phyloP scores from a whole-genome alignment of 2,797 vertebrate species.

The Tadarida brasiliensis region DNA sequence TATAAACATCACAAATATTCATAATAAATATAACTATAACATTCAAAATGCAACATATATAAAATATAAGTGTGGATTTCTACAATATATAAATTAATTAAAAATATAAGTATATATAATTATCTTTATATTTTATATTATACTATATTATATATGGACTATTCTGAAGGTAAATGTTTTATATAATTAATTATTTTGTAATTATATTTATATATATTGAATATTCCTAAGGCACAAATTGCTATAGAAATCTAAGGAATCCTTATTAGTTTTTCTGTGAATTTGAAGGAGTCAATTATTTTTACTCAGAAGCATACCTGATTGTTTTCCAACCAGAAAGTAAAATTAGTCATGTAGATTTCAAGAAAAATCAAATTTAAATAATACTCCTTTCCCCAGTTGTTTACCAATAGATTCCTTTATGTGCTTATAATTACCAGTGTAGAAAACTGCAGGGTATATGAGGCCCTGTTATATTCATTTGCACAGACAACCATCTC shows the following conservation, averaged over 20 bases:
- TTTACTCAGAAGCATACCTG: not conserved
- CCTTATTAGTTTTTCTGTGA: not conserved
- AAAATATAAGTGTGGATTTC: not conserved
- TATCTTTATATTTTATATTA: not conserved
- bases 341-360: not conserved
- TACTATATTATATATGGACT: not conserved
- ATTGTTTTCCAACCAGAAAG: not conserved
- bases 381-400: not conserved
- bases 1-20: not conserved
- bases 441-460: not conserved
- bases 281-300: not conserved
- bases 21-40: not conserved
- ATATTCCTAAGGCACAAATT: not conserved
- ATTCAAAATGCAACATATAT: not conserved
- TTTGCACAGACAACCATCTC: conserved; percentile 37
- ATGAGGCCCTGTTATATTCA: conserved; percentile 55
- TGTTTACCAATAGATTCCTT: not conserved
- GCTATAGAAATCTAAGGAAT: not conserved
- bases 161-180: not conserved
- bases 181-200: not conserved
- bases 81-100: not conserved
- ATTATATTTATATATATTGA: not conserved
- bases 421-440: not conserved
- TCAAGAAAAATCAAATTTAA: not conserved
- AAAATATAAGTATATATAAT: not conserved